Evolutionary conservation across 2,797 vertebrate genomes (phyloP), one percentile per base, ranked within the genome.

Genomic region (Xyrichtys novacula): DNA sequence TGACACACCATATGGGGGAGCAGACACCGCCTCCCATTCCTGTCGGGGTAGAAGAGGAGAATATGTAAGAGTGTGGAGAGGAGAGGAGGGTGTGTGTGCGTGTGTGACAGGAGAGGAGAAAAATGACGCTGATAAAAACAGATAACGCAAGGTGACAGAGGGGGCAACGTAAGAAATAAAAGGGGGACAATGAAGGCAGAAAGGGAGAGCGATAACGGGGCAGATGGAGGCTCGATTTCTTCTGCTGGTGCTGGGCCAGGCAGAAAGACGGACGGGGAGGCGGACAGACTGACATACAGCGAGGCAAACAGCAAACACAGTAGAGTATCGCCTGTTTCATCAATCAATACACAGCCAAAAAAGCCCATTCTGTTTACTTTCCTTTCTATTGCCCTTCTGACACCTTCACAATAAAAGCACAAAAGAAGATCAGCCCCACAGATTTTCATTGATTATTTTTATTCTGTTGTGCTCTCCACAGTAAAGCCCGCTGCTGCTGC

Each of bases 1-100:
- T 78, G 84, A 88, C 76, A 74, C 81, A 74, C 81, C 85, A 85
- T 83, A 84, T 76, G 85, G 78, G 78, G 70, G 58, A 57, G 74
- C 70, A 73, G 76, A 84, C 74, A 78, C 79, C 65, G 74, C 71
- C 72, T 80, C 65, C 29, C 68, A 48, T 52, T 65, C 53, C 53
- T 66, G 57, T 71, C 23, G 15, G 70, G 68, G 72, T 81, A 81
- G 42, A 48, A 66, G 66, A 71, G 73, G 59, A 61, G 78, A 62
- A 59, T 56, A 48, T 75, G 50, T 66, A 60, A 68, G 64, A 23
- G 72, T 54, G 52, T 32, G 47, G 47, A 29, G 19, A 70, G 2
- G 58, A 11, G 39, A 23, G 58, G 28, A 22, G 15, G 44, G 19
- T 26, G 39, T 19, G 14, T 39, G 65, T 56, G 65, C 52, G 65